A percentile compares a stretch with the other conserved stretches of the same genome.
These are phyloP conservation scores for Peromyscus aztecus DNA, from an alignment of 2,797 vertebrate species.

Conservation along the genomic window DNA sequence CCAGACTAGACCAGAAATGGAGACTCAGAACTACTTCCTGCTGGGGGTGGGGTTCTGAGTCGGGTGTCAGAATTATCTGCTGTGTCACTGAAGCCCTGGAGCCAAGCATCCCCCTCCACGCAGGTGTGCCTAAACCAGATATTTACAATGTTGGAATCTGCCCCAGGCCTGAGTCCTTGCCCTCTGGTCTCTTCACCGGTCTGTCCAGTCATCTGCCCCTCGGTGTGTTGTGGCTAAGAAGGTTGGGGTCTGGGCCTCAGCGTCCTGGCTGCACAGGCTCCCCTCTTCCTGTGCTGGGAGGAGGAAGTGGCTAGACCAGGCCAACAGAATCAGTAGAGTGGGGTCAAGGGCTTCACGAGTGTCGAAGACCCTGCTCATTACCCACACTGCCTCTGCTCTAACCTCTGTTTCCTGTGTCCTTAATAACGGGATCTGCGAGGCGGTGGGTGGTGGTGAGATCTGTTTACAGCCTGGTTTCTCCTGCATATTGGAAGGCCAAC, in stretches of 20 bases:
- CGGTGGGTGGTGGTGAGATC: background rate
- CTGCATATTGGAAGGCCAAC: background rate
- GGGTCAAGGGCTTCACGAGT: background rate
- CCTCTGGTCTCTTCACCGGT: background rate
- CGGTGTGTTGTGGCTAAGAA: background rate
- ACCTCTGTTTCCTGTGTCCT: background rate
- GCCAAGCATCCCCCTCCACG: background rate
- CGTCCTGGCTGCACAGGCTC: background rate
- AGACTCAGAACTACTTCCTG: background rate
- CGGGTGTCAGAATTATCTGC: background rate
- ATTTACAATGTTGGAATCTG: background rate
- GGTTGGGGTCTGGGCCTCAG: background rate
- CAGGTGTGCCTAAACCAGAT: background rate
- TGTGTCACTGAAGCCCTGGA: background rate
- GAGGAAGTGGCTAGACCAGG: background rate
- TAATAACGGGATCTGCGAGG: background rate
- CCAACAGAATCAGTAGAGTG: background rate
- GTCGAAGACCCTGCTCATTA: background rate
- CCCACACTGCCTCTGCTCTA: background rate
- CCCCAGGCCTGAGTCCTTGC: background rate
- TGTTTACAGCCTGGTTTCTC: background rate
- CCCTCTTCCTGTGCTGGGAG: background rate
- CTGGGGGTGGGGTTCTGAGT: background rate
- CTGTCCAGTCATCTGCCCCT: too few species aligned
- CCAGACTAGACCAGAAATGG: background rate